Evolutionary conservation across 1,140 invertebrate genomes (phyloP), one percentile per base, ranked within the genome.

Genomic region (Spodoptera frugiperda): DNA sequence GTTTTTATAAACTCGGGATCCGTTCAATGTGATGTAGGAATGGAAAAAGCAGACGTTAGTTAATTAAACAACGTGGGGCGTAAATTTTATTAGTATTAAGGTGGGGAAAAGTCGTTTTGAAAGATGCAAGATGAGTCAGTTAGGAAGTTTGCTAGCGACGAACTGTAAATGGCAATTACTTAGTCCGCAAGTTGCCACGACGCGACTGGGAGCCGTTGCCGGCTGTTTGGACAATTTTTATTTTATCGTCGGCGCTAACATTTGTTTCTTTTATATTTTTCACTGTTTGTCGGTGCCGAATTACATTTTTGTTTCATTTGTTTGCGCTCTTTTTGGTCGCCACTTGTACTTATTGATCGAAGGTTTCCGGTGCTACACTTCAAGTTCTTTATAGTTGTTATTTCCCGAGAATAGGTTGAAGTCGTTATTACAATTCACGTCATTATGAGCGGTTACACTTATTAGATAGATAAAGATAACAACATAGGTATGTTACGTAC

Each of bases 141-240:
- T 63, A 76, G 81, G 76, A 87, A 88, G 82, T 86, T 86, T 68
- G 77, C 81, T 78, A 33, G 84, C 81, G 85, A 87, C 83, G 84
- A 83, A 86, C 87, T 86, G 83, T 85, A 86, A 87, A 90, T 87
- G 88, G 84, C 86, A 85, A 91, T 89, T 89, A 89, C 87, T 88
- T 88, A 84, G 82, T 82, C 82, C 77, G 77, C 79, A 79, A 87
- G 82, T 89, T 87, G 57, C 71, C 82, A 83, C 82, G 79, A 78
- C 80, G 76, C 83, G 75, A 77, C 78, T 76, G 81, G 79, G 82
- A 84, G 57, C 78, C 61, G 81, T 88, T 80, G 49, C 44, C 59
- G 33, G 57, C 65, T 75, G 46, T 78, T 78, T 33, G 75, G 44
- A 17, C 74, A 73, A 76, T 79, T 79, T 76, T 76, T 68, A 80